Evolutionary conservation across 2,113 vertebrate species (phyloP), one percentile per base, ranked within the genome.

Genomic region (Chauna torquata): DNA sequence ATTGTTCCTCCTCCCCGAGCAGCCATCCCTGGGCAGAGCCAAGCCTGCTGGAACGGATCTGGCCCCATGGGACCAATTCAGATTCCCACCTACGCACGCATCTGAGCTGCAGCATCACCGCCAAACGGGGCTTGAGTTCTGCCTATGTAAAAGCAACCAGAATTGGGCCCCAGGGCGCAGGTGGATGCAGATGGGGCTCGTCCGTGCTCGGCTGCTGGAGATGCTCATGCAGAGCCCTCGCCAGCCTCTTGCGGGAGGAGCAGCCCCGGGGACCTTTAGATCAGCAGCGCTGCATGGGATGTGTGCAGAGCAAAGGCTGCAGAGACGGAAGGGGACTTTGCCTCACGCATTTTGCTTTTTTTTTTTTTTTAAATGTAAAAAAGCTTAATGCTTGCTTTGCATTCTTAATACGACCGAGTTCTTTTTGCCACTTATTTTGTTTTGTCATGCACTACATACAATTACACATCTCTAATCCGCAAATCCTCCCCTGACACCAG

Each of bases 371-470:
- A 84, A 76, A 93, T 44, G 78, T 45, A 90, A 87, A 57, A 94
- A 80, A 94, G 91, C 93, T 85, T 93, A 90, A 87, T 1, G 62
- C 93, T 94, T 12, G 49, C 90, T 97, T 82, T 92, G 96, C 97
- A 96, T 97, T 12, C 86, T 94, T 97, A 97, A 97, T 95, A 94
- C 64, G 36, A 77, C 92, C 2, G 45, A 96, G 92, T 95, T 96
- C 96, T 94, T 94, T 82, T 88, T 94, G 92, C 93, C 96, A 95
- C 95, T 97, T 93, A 94, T 74, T 97, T 97, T 97, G 96, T 96
- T 97, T 97, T 97, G 95, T 90, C 96, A 97, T 94, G 96, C 97
- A 94, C 93, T 97, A 91, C 86, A 96, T 95, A 96, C 74, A 97
- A 88, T 96, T 96, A 97, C 94, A 97, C 90, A 89, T 70, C 94